Evolutionary conservation across 1,140 invertebrate genomes (phyloP).

Genomic region (Aporrectodea caliginosa): DNA sequence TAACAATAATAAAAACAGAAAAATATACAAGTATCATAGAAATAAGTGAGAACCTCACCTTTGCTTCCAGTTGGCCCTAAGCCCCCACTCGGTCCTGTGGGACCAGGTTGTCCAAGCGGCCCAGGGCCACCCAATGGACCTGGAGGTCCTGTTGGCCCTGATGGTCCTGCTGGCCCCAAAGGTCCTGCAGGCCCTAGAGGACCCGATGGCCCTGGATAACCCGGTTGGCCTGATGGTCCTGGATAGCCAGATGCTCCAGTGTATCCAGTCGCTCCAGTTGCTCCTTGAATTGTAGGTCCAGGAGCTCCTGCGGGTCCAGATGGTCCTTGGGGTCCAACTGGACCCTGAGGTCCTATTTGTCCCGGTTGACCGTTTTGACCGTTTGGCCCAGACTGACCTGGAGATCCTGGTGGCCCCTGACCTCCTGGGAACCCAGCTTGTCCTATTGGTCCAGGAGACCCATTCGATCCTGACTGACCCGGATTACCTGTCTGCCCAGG

Average conservation of each 20-base stretch:
- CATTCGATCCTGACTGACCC: conserved; percentile 8
- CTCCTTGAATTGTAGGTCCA: not conserved
- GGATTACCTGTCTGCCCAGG: conserved; percentile 12
- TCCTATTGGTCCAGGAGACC: conserved; percentile 9
- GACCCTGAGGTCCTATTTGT: not conserved
- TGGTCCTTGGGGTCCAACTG: not conserved
- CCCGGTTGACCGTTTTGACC: conserved; percentile 4
- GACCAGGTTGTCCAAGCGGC: not conserved
- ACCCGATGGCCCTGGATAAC: not conserved
- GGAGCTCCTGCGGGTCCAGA: not conserved
- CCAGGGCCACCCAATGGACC: conserved; percentile 19
- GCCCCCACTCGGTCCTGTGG: conserved; percentile 13
- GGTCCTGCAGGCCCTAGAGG: not conserved
- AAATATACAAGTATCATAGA: no score
- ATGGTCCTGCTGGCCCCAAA: not conserved
- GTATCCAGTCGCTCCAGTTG: conserved; percentile 5
- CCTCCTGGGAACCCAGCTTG: conserved; percentile 11
- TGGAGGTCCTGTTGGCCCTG: conserved; percentile 1
- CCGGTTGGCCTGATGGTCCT: not conserved
- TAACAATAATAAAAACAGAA: no score
- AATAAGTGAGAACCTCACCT: no score
- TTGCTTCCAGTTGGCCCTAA: not conserved
- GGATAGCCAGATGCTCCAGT: conserved; percentile 5
- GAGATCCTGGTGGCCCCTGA: conserved; percentile 10
- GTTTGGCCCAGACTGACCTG: not conserved